A percentile compares a stretch with the other conserved stretches of the same genome.
phyloP scores from a whole-genome alignment of 2,888 invertebrate genomes.

The Platycnemis pennipes region DNA sequence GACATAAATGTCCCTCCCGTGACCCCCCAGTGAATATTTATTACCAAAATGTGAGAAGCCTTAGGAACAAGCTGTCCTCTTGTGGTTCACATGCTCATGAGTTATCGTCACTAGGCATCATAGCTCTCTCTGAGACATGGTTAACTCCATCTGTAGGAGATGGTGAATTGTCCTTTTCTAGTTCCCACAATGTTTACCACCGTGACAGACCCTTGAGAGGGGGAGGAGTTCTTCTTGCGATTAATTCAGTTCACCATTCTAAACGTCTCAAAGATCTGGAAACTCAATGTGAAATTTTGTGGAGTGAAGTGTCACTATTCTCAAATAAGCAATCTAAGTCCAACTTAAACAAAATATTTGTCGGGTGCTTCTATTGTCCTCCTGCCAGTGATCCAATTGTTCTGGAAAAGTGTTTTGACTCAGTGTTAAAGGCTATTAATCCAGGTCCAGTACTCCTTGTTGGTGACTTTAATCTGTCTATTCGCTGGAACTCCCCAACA shows the following conservation, averaged over 20 bases:
- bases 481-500: no score
- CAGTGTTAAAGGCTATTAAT: background rate
- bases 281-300: constrained; percentile 78
- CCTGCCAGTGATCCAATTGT: background rate
- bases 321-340: background rate
- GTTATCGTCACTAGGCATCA: background rate
- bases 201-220: background rate
- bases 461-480: no score
- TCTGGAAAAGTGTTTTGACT: background rate
- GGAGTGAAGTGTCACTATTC: background rate
- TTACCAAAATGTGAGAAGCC: no score
- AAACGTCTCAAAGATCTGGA: constrained; percentile 81
- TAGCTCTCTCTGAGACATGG: background rate
- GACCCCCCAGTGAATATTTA: no score
- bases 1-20: no score
- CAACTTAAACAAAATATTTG: background rate
- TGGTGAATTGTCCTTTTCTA: constrained; percentile 1
- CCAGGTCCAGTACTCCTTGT: background rate
- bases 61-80: background rate
- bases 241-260: constrained; percentile 80
- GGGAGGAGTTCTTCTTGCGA: constrained; percentile 75
- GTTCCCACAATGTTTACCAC: background rate
- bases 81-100: background rate
- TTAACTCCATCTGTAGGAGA: background rate
- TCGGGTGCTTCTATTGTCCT: background rate